Conservation (phyloP, 1,140 invertebrate genomes). For the Pogonognathellus flavescens region DNA sequence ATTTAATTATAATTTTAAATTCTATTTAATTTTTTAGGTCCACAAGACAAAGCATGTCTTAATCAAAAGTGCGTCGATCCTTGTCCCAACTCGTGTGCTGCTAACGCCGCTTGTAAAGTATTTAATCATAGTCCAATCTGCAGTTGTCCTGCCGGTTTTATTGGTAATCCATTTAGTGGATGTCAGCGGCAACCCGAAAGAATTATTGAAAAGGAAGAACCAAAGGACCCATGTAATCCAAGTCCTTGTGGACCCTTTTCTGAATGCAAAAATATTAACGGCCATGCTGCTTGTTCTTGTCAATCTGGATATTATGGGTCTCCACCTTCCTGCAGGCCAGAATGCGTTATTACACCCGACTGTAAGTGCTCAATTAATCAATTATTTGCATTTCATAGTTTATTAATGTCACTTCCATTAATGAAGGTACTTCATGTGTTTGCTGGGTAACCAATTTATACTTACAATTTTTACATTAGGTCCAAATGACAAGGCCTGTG, state of each 20-base stretch:
- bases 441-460: too few species aligned
- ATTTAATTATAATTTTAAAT: too few species aligned
- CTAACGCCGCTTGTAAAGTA: constrained; percentile 68
- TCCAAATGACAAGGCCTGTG: constrained; percentile 73
- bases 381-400: too few species aligned
- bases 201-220: neutral
- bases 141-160: constrained; percentile 71
- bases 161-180: constrained; percentile 66
- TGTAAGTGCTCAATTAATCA: constrained; percentile 75
- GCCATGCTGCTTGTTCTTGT: constrained; percentile 83
- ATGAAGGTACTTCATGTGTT: too few species aligned
- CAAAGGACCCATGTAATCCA: constrained; percentile 75
- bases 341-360: constrained; percentile 75
- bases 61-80: constrained; percentile 76
- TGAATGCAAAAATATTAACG: constrained; percentile 76
- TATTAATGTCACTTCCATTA: too few species aligned
- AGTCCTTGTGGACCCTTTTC: constrained; percentile 79
- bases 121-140: constrained; percentile 82
- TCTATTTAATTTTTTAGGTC: constrained; percentile 21
- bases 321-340: constrained; percentile 80
- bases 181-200: constrained; percentile 65
- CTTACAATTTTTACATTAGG: constrained; percentile 68
- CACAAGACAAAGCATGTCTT: constrained; percentile 79
- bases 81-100: constrained; percentile 75
- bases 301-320: constrained; percentile 78